These are phyloP conservation scores for Fulica atra DNA, from an alignment of 2,113 vertebrate species.

Conservation along the genomic window DNA sequence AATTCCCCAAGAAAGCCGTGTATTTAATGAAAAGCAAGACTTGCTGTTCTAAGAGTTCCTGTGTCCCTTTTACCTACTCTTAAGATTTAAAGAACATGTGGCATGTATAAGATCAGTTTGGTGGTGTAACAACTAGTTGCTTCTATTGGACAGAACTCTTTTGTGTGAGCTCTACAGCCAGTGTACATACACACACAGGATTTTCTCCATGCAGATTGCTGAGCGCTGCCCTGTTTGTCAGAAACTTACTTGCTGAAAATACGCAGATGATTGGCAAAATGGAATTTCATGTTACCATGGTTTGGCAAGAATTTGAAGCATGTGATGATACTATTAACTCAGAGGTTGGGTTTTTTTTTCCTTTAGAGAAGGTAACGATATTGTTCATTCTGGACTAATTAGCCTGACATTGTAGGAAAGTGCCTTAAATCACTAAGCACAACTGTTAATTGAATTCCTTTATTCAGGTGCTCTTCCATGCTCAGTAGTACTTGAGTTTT, in stretches of 20 bases:
- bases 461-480: background rate
- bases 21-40: background rate
- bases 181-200: fast-evolving
- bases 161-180: too few relatives aligned
- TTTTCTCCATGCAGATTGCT: background rate
- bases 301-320: conserved; percentile 5
- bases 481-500: background rate
- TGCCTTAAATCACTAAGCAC: background rate
- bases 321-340: background rate
- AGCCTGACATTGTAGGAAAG: background rate
- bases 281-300: background rate
- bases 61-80: background rate
- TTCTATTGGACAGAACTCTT: background rate
- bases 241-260: background rate
- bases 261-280: background rate
- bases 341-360: fast-evolving
- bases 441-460: background rate
- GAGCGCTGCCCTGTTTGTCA: background rate
- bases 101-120: background rate
- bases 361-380: background rate
- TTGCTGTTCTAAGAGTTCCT: background rate
- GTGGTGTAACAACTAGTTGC: background rate
- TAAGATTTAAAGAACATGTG: background rate
- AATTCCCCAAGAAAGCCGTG: background rate
- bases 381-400: conserved; percentile 1